Evolutionary conservation across 2,888 invertebrate genomes (phyloP).

Genomic region (Cryptus armator): DNA sequence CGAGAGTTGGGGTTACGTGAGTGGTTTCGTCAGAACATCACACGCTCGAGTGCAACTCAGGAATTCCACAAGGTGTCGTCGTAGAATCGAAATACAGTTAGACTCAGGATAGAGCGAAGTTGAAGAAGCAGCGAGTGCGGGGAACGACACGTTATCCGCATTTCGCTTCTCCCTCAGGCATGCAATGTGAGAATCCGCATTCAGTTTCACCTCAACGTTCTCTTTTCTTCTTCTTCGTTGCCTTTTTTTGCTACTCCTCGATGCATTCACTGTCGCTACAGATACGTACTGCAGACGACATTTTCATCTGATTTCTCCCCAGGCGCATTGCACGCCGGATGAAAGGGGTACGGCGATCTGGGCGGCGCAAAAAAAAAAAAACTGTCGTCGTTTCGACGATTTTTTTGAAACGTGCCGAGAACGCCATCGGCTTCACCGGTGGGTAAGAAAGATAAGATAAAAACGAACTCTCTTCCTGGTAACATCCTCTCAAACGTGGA

Average conservation of each 20-base stretch:
- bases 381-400: background rate
- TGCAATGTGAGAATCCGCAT: conserved; percentile 51
- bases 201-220: conserved; percentile 34
- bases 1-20: conserved; percentile 5
- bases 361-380: background rate
- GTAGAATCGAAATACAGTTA: conserved; percentile 21
- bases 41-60: conserved; percentile 16
- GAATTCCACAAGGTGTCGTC: conserved; percentile 30
- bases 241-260: background rate
- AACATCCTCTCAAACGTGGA: background rate
- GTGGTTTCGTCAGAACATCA: conserved; percentile 31
- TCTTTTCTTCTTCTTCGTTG: background rate
- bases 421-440: background rate
- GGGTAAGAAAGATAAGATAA: background rate
- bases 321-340: conserved; percentile 12
- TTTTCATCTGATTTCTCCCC: conserved; percentile 47
- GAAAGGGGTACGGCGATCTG: conserved; percentile 10
- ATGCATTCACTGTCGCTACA: background rate
- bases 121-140: conserved; percentile 13
- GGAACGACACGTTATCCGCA: conserved; percentile 51
- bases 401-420: background rate
- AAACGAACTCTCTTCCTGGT: background rate
- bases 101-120: conserved; percentile 8
- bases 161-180: conserved; percentile 33
- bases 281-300: conserved; percentile 16